Conservation (phyloP, 2,888 invertebrate genomes). For the Acanthosepion pharaonis region DNA sequence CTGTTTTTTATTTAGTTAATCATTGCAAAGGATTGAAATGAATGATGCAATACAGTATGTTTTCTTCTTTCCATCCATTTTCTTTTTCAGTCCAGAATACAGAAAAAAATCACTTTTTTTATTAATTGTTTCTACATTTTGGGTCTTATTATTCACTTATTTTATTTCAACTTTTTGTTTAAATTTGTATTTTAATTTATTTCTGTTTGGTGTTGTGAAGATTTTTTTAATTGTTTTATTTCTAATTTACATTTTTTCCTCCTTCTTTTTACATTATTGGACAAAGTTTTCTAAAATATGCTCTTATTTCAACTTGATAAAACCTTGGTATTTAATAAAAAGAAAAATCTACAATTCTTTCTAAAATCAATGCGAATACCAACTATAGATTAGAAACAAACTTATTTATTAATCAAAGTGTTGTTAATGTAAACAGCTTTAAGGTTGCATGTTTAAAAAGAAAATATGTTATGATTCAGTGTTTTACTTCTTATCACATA, state of each 20-base stretch:
- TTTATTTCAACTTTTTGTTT: neutral
- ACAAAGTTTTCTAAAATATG: neutral
- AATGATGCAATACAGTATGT: neutral
- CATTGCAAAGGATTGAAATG: too few relatives aligned
- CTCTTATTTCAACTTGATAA: too few relatives aligned
- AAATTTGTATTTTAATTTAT: slow-evolving; percentile 2
- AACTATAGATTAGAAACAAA: neutral
- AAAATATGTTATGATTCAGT: neutral
- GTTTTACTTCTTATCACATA: neutral
- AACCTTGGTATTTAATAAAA: too few relatives aligned
- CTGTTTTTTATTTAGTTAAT: too few relatives aligned
- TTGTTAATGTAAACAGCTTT: too few relatives aligned
- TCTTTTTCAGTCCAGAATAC: neutral
- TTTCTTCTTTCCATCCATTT: neutral
- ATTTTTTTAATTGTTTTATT: neutral
- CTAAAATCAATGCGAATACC: neutral
- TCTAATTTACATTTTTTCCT: too few relatives aligned
- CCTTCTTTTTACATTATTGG: neutral
- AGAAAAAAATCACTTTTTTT: neutral
- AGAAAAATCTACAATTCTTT: neutral
- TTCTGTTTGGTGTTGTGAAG: neutral
- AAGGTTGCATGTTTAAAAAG: neutral
- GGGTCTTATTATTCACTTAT: neutral
- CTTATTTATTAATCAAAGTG: neutral
- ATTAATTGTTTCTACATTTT: neutral